A percentile compares a stretch with the other conserved stretches of the same genome.
These are phyloP conservation scores for Sitta carolinensis DNA, from an alignment of 2,797 vertebrate species.

Conservation along the genomic window DNA sequence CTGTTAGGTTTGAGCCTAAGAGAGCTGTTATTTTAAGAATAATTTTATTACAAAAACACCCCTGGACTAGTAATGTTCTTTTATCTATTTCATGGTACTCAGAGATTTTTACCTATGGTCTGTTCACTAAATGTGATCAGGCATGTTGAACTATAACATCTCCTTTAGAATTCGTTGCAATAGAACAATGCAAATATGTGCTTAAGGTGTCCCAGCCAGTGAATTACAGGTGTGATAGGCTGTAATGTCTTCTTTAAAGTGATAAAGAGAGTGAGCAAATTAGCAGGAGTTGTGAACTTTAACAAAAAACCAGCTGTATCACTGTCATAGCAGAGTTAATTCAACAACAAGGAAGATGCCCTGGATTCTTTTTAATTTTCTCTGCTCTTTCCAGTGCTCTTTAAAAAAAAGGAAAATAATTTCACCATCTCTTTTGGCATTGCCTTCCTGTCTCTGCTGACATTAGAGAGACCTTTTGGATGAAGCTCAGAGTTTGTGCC, in stretches of 20 bases:
- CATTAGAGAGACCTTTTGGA: not conserved
- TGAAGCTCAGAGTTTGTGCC: not conserved
- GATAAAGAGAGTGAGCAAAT: not conserved
- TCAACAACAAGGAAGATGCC: not conserved
- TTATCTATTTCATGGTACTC: not conserved
- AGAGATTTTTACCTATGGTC: not conserved
- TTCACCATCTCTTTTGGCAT: not conserved
- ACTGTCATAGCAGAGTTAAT: not conserved
- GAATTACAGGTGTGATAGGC: not conserved
- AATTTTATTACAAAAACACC: not conserved
- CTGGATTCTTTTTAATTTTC: not conserved
- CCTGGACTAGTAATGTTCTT: not conserved
- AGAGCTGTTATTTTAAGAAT: not conserved
- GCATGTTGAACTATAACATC: not conserved
- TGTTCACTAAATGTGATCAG: constrained; percentile 46
- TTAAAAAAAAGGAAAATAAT: not conserved
- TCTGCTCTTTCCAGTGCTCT: not conserved
- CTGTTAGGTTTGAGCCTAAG: not conserved
- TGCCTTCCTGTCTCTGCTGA: not conserved
- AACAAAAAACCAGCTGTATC: not conserved
- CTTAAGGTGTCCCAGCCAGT: not conserved
- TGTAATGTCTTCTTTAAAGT: not conserved
- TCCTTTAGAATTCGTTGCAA: constrained; percentile 16
- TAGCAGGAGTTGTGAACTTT: not conserved
- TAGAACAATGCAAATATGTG: constrained; percentile 41